Evolutionary conservation across 2,888 invertebrate genomes (phyloP).

Genomic region (Eristalis pertinax): DNA sequence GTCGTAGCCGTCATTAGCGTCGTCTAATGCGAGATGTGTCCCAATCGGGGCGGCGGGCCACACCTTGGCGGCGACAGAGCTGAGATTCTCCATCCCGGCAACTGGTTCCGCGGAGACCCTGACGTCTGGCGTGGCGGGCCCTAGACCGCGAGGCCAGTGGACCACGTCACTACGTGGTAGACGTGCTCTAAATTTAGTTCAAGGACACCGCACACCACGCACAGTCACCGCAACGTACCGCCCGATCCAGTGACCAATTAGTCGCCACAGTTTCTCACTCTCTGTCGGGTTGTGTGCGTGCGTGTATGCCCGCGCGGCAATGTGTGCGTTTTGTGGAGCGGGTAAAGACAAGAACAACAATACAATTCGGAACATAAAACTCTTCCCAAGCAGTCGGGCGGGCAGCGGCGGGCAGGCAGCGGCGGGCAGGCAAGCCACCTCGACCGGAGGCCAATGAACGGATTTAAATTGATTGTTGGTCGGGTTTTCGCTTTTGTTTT

Average conservation of each 20-base stretch:
- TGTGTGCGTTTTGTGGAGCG: background rate
- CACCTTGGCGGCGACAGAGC: background rate
- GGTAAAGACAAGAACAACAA: background rate
- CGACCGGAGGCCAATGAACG: conserved; percentile 42
- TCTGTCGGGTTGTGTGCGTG: background rate
- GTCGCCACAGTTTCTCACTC: background rate
- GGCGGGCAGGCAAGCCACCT: background rate
- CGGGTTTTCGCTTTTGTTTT: conserved; percentile 1
- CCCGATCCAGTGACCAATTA: background rate
- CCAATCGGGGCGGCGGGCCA: background rate
- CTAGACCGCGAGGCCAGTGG: background rate
- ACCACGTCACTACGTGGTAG: background rate
- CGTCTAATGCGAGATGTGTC: conserved; percentile 11
- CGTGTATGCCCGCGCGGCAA: background rate
- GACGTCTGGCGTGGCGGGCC: background rate
- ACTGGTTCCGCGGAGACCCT: background rate
- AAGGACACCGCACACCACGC: conserved; percentile 28
- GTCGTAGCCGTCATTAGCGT: background rate
- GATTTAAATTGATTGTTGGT: conserved; percentile 32
- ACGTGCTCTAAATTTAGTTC: conserved; percentile 44
- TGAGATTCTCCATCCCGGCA: background rate
- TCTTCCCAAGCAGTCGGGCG: background rate
- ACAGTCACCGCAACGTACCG: background rate
- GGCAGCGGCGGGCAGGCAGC: too few species aligned
- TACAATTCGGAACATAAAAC: conserved; percentile 7